Evolutionary conservation across 2,888 invertebrate species (phyloP), one percentile per base, ranked within the genome.

Genomic region (Melanchra persicariae): DNA sequence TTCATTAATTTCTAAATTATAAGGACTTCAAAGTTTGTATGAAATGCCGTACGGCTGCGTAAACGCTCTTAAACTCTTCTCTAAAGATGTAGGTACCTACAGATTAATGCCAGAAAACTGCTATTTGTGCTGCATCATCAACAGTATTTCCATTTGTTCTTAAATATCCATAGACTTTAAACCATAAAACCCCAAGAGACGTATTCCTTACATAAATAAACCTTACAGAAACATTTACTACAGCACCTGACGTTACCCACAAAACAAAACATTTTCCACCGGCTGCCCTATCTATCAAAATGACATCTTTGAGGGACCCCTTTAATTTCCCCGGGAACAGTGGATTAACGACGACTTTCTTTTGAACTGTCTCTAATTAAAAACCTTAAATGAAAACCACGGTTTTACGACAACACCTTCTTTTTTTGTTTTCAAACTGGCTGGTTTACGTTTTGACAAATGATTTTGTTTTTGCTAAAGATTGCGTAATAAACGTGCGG

Each of bases 311-410:
- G 78, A 15, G 57, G 79, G 85, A 86, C 86, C 88, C 90, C 87
- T 91, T 91, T 92, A 91, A 92, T 93, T 91, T 92, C 85, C 85
- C 84, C 85, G 81, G 88, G 88, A 93, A 91, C 93, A 90, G 85
- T 88, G 90, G 91, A 93, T 93, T 93, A 93, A 93, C 91, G 90
- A 88, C 81, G 86, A 81, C 87, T 89, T 86, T 85, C 87, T 85
- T 76, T 82, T 83, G 83, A 86, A 88, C 87, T 87, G 89, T 89
- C 89, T 92, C 93, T 93, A 94, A 94, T 94, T 93, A 94, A 93
- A 92, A 93, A 89, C 90, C 90, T 88, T 90, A 90, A 92, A 92
- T 89, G 89, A 88, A 91, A 88, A 90, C 89, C 90, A 87, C 89
- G 87, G 88, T 92, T 91, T 91, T 88, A 90, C 88, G 87, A 88